A percentile compares a stretch with the other conserved stretches of the same genome.
phyloP scores from a whole-genome alignment of 2,888 invertebrate genomes.

The Hydrotaea cyrtoneurina region DNA sequence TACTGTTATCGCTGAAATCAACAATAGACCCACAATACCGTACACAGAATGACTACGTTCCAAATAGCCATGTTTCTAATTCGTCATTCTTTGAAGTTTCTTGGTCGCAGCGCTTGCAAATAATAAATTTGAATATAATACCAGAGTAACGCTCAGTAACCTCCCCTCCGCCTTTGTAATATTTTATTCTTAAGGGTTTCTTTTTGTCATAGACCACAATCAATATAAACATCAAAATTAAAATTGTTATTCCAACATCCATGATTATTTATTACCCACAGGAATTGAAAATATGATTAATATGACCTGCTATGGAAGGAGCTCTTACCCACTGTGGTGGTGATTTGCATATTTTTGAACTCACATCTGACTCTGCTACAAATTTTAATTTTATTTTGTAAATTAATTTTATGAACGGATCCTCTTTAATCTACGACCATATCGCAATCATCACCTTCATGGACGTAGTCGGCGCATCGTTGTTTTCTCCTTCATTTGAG shows the following conservation, averaged over 20 bases:
- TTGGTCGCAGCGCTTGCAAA: too few relatives aligned
- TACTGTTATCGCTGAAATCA: too few relatives aligned
- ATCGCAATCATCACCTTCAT: slow-evolving; percentile 28
- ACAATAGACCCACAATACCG: too few relatives aligned
- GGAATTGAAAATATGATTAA: background rate
- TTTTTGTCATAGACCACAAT: background rate
- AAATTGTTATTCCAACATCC: background rate
- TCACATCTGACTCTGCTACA: background rate
- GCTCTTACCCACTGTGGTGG: background rate
- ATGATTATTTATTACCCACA: slow-evolving; percentile 32
- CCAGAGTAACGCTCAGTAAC: too few relatives aligned
- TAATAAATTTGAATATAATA: too few relatives aligned
- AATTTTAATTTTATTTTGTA: slow-evolving; percentile 26
- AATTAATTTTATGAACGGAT: slow-evolving; percentile 27
- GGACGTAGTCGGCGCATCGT: background rate
- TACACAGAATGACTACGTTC: too few relatives aligned
- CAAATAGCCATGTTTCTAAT: too few relatives aligned
- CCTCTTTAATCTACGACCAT: slow-evolving; percentile 24
- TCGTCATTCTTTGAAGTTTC: too few relatives aligned
- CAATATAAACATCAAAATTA: too few relatives aligned
- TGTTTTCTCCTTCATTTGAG: background rate
- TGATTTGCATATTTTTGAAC: background rate
- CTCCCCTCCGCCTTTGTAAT: too few relatives aligned
- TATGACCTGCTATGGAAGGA: background rate
- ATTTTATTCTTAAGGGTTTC: too few relatives aligned